Evolutionary conservation across 2,888 invertebrate genomes (phyloP).

Genomic region (Antheraea assamensis): DNA sequence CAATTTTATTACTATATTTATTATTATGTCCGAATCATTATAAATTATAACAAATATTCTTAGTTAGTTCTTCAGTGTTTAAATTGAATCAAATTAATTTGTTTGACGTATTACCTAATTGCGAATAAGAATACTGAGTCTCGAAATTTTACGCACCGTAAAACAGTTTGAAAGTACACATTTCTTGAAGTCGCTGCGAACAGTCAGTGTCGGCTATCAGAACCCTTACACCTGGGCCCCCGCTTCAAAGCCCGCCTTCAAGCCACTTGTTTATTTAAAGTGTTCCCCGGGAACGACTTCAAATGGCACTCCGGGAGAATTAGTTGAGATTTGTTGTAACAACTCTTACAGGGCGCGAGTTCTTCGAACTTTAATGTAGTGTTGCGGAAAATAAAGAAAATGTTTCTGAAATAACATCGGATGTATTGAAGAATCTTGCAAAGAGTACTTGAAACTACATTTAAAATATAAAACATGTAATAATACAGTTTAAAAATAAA

Average conservation of each 20-base stretch:
- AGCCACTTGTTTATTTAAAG: slow-evolving; percentile 22
- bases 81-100: neutral
- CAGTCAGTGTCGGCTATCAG: slow-evolving; percentile 8
- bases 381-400: neutral
- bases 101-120: neutral
- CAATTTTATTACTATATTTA: too few relatives aligned
- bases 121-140: neutral
- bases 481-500: too few relatives aligned
- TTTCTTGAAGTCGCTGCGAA: neutral
- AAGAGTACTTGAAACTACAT: too few relatives aligned
- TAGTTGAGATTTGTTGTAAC: slow-evolving; percentile 21
- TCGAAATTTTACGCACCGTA: neutral
- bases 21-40: too few relatives aligned
- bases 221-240: slow-evolving; percentile 17
- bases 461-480: too few relatives aligned
- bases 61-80: neutral
- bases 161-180: neutral
- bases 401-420: neutral
- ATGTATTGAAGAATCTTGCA: too few relatives aligned
- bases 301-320: slow-evolving; percentile 19
- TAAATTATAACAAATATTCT: too few relatives aligned
- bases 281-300: slow-evolving; percentile 19
- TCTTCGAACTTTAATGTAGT: neutral
- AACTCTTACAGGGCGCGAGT: neutral
- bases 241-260: neutral